Conservation (phyloP, 2,888 invertebrate genomes). For the Athalia cordata region DNA sequence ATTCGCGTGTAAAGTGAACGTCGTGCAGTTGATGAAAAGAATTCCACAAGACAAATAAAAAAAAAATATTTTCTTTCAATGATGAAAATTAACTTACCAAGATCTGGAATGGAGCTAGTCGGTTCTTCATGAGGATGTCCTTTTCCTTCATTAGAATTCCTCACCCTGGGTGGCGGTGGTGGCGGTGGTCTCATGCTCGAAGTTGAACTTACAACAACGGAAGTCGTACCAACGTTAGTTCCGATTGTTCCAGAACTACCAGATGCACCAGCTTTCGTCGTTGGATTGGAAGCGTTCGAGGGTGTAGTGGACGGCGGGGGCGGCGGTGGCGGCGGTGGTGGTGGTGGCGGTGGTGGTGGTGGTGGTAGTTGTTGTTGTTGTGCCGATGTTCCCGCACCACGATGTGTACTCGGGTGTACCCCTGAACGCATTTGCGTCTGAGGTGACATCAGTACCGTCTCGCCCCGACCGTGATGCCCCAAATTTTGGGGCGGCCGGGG, state of each 20-base stretch:
- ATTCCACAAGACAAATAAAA: neutral
- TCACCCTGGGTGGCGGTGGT: constrained; percentile 73
- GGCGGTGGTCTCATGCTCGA: constrained; percentile 78
- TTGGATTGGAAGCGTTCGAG: neutral
- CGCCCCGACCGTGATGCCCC: constrained; percentile 74
- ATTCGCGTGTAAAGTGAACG: neutral
- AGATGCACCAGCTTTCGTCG: constrained; percentile 41
- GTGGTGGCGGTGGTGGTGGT: constrained; percentile 49
- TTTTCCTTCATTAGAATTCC: constrained; percentile 75
- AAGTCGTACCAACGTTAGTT: constrained; percentile 49
- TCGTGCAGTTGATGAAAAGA: no score
- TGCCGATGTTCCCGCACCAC: constrained; percentile 3
- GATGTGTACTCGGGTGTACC: constrained; percentile 42
- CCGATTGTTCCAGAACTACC: neutral
- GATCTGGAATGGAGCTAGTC: constrained; percentile 90
- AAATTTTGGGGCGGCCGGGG: constrained; percentile 65
- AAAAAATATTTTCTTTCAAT: neutral
- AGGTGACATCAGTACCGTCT: constrained; percentile 72
- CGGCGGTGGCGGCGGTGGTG: constrained; percentile 35
- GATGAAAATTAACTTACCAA: constrained; percentile 79
- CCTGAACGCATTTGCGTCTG: constrained; percentile 66
- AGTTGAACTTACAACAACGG: constrained; percentile 74
- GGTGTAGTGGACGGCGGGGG: neutral
- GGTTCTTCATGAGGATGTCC: constrained; percentile 82
- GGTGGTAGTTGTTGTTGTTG: constrained; percentile 45